A percentile compares a stretch with the other conserved stretches of the same genome.
These are phyloP conservation scores for Coregonus suidteri DNA, from an alignment of 2,797 vertebrate species.

Conservation along the genomic window DNA sequence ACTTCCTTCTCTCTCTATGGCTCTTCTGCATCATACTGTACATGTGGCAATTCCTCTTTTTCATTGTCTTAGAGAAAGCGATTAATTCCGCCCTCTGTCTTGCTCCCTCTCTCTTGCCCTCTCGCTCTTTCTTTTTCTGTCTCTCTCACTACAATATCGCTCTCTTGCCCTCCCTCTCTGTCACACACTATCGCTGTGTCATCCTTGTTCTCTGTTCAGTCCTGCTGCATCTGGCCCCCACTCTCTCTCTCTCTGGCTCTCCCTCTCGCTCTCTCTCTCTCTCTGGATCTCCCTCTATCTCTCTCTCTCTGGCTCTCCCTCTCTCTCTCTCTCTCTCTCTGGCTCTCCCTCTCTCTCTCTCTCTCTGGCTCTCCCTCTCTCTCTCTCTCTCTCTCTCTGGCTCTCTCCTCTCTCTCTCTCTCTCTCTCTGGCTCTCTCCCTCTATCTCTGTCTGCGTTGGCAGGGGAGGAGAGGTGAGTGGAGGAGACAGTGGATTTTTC, in stretches of 20 bases:
- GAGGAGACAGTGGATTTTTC: constrained; percentile 78
- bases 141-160: constrained; percentile 10
- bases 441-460: constrained; percentile 35
- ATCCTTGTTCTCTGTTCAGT: constrained; percentile 23
- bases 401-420: constrained; percentile 18
- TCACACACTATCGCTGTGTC: constrained; percentile 35
- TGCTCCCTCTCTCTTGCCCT: background rate
- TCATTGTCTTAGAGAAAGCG: background rate
- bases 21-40: background rate
- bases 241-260: constrained; percentile 17
- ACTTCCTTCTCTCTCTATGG: background rate
- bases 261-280: constrained; percentile 18
- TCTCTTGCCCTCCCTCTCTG: constrained; percentile 1
- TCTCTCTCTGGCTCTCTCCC: constrained; percentile 7
- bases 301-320: constrained; percentile 7
- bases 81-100: constrained; percentile 8
- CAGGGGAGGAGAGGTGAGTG: constrained; percentile 56
- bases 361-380: background rate
- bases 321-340: constrained; percentile 8
- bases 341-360: constrained; percentile 10
- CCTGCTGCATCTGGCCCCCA: constrained; percentile 12
- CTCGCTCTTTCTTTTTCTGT: constrained; percentile 11
- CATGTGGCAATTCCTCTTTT: constrained; percentile 5
- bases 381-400: constrained; percentile 11
- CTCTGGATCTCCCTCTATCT: constrained; percentile 12